These are phyloP conservation scores for Diplogasteroides magnus DNA, from an alignment of 1,140 invertebrate species.

Conservation along the genomic window DNA sequence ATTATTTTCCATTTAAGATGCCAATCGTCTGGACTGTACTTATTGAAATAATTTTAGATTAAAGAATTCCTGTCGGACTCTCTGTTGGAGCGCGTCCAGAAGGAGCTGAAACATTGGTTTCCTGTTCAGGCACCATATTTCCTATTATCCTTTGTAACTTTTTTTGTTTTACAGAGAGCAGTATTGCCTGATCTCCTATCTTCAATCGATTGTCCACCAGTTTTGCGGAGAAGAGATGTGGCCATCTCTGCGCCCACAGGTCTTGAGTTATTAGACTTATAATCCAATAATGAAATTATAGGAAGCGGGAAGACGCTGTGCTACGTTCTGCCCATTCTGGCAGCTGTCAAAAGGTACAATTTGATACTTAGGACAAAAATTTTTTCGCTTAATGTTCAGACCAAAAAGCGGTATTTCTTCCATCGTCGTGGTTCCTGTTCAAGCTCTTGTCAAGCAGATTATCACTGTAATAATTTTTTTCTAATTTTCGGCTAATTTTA, in stretches of 20 bases:
- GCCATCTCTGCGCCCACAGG: constrained; percentile 95
- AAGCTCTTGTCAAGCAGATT: constrained; percentile 81
- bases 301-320: constrained; percentile 88
- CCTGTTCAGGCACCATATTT: constrained; percentile 13
- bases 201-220: constrained; percentile 11
- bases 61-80: too few relatives aligned
- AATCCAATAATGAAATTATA: neutral
- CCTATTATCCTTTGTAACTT: constrained; percentile 1
- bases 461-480: constrained; percentile 59
- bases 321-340: constrained; percentile 84
- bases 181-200: constrained; percentile 21
- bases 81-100: neutral
- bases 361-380: too few relatives aligned
- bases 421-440: constrained; percentile 80
- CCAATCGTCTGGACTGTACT: too few relatives aligned
- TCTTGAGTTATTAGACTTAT: neutral
- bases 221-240: constrained; percentile 69
- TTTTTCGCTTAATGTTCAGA: constrained; percentile 53
- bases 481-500: constrained; percentile 53
- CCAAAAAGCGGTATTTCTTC: constrained; percentile 68
- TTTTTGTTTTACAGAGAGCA: constrained; percentile 22
- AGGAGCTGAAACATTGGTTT: constrained; percentile 17
- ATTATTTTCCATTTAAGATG: neutral
- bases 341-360: constrained; percentile 59
- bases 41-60: too few relatives aligned